Percentiles rank a stretch among this genome's conserved stretches.
phyloP scores from a whole-genome alignment of 2,888 invertebrate species.

The Drosophila algonquin region DNA sequence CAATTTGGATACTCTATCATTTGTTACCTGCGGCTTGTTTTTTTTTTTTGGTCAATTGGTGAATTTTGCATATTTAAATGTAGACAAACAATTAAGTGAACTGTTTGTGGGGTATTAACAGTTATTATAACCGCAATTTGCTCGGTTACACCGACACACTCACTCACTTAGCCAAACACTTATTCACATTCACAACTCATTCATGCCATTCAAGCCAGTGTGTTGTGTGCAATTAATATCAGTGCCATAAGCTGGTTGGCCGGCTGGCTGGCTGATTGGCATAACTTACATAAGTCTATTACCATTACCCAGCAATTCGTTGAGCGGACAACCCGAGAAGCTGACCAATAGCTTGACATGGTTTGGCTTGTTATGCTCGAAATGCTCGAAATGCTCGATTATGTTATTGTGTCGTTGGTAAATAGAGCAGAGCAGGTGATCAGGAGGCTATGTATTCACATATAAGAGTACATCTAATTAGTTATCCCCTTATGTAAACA shows the following conservation, averaged over 20 bases:
- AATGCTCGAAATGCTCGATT: constrained; percentile 47
- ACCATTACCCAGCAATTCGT: constrained; percentile 58
- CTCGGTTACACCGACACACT: constrained; percentile 44
- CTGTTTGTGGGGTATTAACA: constrained; percentile 57
- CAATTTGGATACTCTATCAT: constrained; percentile 15
- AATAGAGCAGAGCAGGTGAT: constrained; percentile 51
- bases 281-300: constrained; percentile 65
- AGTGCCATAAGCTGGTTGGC: constrained; percentile 65
- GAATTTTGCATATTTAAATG: constrained; percentile 41
- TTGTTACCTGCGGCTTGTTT: constrained; percentile 9
- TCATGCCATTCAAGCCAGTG: constrained; percentile 58
- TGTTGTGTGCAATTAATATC: constrained; percentile 71
- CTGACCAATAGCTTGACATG: constrained; percentile 52
- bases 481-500: constrained; percentile 24
- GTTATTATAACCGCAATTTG: constrained; percentile 66
- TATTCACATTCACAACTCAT: constrained; percentile 48
- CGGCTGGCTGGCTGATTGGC: constrained; percentile 64
- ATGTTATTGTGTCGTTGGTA: constrained; percentile 46
- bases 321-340: constrained; percentile 55
- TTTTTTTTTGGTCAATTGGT: constrained; percentile 10
- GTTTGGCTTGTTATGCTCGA: constrained; percentile 50
- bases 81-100: constrained; percentile 51
- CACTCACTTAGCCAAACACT: constrained; percentile 43
- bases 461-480: constrained; percentile 19
- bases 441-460: constrained; percentile 10